Evolutionary conservation across 2,113 vertebrate species (phyloP).

Genomic region (Rousettus leschenaultii): DNA sequence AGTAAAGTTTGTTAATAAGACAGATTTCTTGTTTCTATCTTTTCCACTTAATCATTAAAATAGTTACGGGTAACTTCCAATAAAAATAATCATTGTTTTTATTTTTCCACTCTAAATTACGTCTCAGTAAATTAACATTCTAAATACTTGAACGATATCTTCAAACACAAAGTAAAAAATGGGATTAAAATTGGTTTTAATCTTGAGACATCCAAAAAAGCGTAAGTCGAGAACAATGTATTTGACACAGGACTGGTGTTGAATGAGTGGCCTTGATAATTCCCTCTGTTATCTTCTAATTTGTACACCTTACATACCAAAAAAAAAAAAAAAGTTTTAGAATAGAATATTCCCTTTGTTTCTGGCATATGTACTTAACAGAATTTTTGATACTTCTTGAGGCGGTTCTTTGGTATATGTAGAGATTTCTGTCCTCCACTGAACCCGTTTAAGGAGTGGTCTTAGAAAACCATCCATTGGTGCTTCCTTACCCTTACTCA

Average conservation of each 20-base stretch:
- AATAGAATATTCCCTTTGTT: neutral
- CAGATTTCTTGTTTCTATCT: slow-evolving; percentile 18
- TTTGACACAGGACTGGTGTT: neutral
- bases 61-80: neutral
- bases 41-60: slow-evolving; percentile 12
- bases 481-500: neutral
- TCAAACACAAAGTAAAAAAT: slow-evolving; percentile 14
- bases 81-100: neutral
- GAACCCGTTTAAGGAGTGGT: neutral
- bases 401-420: neutral
- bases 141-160: neutral
- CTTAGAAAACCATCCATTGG: neutral
- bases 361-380: neutral
- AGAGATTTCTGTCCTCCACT: neutral
- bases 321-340: neutral
- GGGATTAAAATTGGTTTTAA: neutral
- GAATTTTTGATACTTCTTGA: neutral
- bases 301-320: neutral
- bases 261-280: neutral
- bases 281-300: neutral
- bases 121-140: neutral
- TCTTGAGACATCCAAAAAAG: neutral
- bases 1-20: slow-evolving; percentile 19
- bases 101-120: neutral
- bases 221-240: neutral